These are phyloP conservation scores for Heterochromis multidens DNA, from an alignment of 2,113 vertebrate species.

Conservation along the genomic window DNA sequence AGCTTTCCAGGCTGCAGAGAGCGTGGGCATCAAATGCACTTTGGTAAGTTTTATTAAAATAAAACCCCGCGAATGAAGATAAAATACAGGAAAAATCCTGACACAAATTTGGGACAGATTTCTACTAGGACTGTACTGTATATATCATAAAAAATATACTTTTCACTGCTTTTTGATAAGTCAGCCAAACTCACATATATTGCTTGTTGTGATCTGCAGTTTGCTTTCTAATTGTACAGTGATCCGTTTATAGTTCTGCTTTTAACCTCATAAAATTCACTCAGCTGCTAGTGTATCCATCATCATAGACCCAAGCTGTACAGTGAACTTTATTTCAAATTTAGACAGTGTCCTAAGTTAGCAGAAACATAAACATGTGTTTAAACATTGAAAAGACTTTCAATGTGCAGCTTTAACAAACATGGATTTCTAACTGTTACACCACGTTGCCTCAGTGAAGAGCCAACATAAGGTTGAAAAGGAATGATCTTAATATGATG, in stretches of 20 bases:
- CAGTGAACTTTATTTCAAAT: neutral
- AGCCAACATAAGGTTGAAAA: neutral
- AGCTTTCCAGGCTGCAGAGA: slow-evolving; percentile 97
- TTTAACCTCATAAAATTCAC: neutral
- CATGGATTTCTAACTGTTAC: neutral
- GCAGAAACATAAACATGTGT: neutral
- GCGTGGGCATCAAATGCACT: slow-evolving; percentile 96
- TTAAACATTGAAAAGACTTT: neutral
- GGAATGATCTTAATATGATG: neutral
- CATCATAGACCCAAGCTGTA: neutral
- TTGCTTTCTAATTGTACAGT: neutral
- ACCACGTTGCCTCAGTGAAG: neutral
- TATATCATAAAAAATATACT: neutral
- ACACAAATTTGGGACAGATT: neutral
- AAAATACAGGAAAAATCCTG: neutral
- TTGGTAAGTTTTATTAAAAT: slow-evolving; percentile 80
- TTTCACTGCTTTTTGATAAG: rapidly evolving
- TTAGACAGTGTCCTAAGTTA: neutral
- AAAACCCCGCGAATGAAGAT: rapidly evolving
- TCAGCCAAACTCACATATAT: rapidly evolving
- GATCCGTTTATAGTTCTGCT: neutral
- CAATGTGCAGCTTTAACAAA: neutral
- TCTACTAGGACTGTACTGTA: too few species aligned
- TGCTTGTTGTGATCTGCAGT: neutral
- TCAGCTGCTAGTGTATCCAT: neutral